Evolutionary conservation across 2,888 invertebrate species (phyloP), one percentile per base, ranked within the genome.

Genomic region (Parasteatoda lunata): DNA sequence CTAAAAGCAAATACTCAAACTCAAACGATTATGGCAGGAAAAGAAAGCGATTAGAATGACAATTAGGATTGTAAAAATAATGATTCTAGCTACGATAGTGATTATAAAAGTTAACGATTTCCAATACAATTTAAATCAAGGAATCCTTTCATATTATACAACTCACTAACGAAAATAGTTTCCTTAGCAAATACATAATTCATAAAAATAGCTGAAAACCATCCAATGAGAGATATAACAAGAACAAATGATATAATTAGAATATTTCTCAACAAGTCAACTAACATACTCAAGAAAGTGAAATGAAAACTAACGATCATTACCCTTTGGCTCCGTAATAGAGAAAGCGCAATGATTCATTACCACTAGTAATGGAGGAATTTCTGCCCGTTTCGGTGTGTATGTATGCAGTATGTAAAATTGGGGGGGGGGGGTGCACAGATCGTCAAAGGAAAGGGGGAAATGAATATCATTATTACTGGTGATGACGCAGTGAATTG

Each of bases 401-500:
- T n/a, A 59, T 30, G 30, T 30, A 59, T n/a, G 4, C 59, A 59
- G 59, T 13, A 59, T 9, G 59, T 30, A 30, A 30, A 30, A 30
- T 59, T 9, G 59, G 59, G n/a, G 8, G 59, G 59, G 59, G n/a
- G 9, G 59, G 8, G 11, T 11, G 69, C 52, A 52, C 69, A 78
- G 68, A 30, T 66, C 64, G 73, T 52, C 79, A 15, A 30, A 30
- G 54, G 11, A 45, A 45, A 15, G 52, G 51, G 71, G 76, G 30
- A 30, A 82, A 76, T 70, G 82, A 82, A 82, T 76, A 82, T 82
- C 82, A 76, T 82, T 76, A 82, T 75, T 70, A 64, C 49, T 7
- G 69, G 48, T 48, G 66, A 30, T 15, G 66, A 59, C 11, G 66
- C 30, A 68, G 66, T 9, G 11, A n/a, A 13, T 59, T n/a, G 59